Evolutionary conservation across 2,797 vertebrate genomes (phyloP).

Genomic region (Protonibea diacanthus): DNA sequence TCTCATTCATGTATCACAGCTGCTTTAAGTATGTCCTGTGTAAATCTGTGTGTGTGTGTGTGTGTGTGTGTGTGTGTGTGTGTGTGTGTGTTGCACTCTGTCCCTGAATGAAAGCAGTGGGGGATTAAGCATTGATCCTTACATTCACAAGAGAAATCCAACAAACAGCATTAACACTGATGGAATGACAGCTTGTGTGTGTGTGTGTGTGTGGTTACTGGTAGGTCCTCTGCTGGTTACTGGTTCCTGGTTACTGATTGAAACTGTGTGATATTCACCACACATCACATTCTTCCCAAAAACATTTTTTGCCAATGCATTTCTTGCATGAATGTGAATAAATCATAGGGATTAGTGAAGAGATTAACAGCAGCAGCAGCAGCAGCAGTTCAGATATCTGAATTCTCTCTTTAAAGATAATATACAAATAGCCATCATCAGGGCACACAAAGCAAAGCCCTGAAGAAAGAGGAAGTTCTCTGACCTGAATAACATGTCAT

Average conservation of each 20-base stretch:
- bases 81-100: conserved; percentile 12
- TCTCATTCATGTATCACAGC: too few species aligned
- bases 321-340: background rate
- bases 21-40: background rate
- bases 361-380: background rate
- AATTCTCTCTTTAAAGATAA: background rate
- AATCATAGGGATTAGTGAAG: background rate
- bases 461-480: background rate
- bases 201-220: background rate
- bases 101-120: conserved; percentile 37
- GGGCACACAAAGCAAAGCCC: background rate
- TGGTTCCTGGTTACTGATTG: background rate
- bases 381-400: background rate
- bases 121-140: conserved; percentile 44
- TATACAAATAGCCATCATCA: background rate
- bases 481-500: background rate
- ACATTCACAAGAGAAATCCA: conserved; percentile 39
- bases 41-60: background rate
- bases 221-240: conserved; percentile 6
- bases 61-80: background rate
- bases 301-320: background rate
- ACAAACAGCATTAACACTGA: conserved; percentile 1
- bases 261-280: too few species aligned
- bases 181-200: background rate
- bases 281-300: background rate